Evolutionary conservation across 1,140 invertebrate species (phyloP).

Genomic region (Physella acuta): DNA sequence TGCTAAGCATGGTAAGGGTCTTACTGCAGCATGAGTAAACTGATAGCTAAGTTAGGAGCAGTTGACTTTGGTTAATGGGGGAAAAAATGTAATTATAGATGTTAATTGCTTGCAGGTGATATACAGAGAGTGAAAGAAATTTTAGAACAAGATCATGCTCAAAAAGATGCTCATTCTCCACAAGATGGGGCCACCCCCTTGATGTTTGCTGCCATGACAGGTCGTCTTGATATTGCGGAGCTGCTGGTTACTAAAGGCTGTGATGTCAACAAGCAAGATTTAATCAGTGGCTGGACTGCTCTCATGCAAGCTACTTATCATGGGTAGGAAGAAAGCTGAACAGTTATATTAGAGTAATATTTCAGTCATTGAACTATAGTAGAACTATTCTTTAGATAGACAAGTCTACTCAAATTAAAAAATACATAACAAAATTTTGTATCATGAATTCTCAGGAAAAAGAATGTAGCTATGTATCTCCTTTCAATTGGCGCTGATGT

Average conservation of each 20-base stretch:
- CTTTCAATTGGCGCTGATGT: slow-evolving; percentile 59
- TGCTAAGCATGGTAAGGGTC: slow-evolving; percentile 54
- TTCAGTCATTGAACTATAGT: too few species aligned
- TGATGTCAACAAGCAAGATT: slow-evolving; percentile 59
- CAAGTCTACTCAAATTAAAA: not conserved
- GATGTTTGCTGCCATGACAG: slow-evolving; percentile 60
- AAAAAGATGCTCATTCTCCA: slow-evolving; percentile 53
- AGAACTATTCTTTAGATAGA: not conserved
- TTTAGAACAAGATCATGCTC: slow-evolving; percentile 49
- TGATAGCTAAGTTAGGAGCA: too few species aligned
- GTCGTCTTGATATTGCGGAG: slow-evolving; percentile 56
- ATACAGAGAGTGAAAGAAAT: slow-evolving; percentile 51
- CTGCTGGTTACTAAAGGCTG: slow-evolving; percentile 54
- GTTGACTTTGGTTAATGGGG: too few species aligned
- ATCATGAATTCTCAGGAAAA: slow-evolving; percentile 54
- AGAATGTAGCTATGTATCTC: slow-evolving; percentile 57
- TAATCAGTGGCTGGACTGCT: slow-evolving; percentile 61
- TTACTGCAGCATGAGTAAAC: too few species aligned
- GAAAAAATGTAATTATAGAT: not conserved
- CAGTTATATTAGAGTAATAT: too few species aligned
- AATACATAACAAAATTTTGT: too few species aligned
- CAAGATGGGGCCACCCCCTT: slow-evolving; percentile 60
- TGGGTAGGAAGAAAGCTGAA: slow-evolving; percentile 55
- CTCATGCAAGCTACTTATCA: slow-evolving; percentile 62
- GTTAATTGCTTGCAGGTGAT: slow-evolving; percentile 50